Conservation (phyloP, 2,888 invertebrate genomes). For the Xestia ashworthii region DNA sequence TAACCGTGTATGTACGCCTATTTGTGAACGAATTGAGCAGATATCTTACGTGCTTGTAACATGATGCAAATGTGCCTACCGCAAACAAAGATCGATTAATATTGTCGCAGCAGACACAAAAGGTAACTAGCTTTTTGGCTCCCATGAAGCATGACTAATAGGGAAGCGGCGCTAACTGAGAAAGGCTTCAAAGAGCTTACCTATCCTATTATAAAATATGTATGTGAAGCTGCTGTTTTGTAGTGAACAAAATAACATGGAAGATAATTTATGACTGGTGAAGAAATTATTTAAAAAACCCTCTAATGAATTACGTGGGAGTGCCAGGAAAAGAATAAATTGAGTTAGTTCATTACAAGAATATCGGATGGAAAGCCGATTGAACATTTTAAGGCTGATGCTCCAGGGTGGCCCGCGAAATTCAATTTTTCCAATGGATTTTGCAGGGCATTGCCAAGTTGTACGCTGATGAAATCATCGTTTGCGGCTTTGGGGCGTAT, state of each 20-base stretch:
- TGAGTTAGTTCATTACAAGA: background rate
- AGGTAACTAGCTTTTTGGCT: constrained; percentile 35
- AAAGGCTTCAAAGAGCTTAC: constrained; percentile 17
- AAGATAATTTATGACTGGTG: background rate
- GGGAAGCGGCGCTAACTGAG: constrained; percentile 24
- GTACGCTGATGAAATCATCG: no score
- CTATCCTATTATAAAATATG: constrained; percentile 8
- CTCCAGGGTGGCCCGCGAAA: no score
- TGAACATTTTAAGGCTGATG: background rate
- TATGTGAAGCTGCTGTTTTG: background rate
- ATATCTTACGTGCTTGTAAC: constrained; percentile 32
- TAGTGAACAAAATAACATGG: constrained; percentile 11
- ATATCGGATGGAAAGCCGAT: constrained; percentile 2
- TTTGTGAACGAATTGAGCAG: constrained; percentile 18
- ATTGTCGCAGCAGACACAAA: constrained; percentile 24
- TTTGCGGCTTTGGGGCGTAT: no score
- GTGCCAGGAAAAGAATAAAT: background rate
- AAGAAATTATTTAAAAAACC: background rate
- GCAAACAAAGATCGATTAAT: constrained; percentile 37
- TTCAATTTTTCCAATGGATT: no score
- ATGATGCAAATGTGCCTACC: constrained; percentile 22
- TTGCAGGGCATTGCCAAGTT: no score
- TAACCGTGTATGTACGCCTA: background rate
- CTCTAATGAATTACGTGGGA: background rate
- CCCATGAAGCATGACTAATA: constrained; percentile 36